Conservation (phyloP, 2,888 invertebrate species). For the Psococerastis gibbosa region DNA sequence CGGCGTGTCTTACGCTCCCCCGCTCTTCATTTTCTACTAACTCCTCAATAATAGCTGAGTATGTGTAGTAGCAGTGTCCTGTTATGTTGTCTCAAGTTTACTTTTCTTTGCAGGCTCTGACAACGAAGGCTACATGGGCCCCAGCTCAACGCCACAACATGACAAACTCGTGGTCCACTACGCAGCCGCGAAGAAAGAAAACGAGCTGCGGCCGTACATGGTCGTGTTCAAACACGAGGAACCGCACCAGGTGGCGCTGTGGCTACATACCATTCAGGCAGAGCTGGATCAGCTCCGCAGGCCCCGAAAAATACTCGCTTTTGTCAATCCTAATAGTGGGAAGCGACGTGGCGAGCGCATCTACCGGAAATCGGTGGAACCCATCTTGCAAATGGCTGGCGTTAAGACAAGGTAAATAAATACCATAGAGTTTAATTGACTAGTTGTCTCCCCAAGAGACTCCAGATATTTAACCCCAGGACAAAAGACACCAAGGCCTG, state of each 20-base stretch:
- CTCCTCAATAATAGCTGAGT: too few relatives aligned
- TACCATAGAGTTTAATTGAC: too few relatives aligned
- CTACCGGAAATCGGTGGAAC: slow-evolving; percentile 52
- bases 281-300: slow-evolving; percentile 23
- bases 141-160: slow-evolving; percentile 15
- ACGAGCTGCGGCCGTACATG: slow-evolving; percentile 36
- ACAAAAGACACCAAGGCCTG: too few relatives aligned
- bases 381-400: slow-evolving; percentile 41
- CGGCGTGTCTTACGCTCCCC: too few relatives aligned
- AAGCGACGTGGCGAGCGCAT: slow-evolving; percentile 50
- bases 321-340: slow-evolving; percentile 73
- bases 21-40: too few relatives aligned
- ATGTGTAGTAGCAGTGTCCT: too few relatives aligned
- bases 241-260: slow-evolving; percentile 31
- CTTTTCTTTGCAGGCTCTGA: slow-evolving; percentile 13
- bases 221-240: slow-evolving; percentile 39
- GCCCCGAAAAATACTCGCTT: slow-evolving; percentile 51
- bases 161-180: slow-evolving; percentile 41
- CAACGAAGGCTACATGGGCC: slow-evolving; percentile 18
- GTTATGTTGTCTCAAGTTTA: too few relatives aligned
- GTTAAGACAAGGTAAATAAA: slow-evolving; percentile 43
- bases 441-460: too few relatives aligned
- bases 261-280: neutral
- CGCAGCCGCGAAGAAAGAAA: slow-evolving; percentile 33
- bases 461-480: too few relatives aligned